Evolutionary conservation across 2,888 invertebrate genomes (phyloP).

Genomic region (Harpalus rubripes): DNA sequence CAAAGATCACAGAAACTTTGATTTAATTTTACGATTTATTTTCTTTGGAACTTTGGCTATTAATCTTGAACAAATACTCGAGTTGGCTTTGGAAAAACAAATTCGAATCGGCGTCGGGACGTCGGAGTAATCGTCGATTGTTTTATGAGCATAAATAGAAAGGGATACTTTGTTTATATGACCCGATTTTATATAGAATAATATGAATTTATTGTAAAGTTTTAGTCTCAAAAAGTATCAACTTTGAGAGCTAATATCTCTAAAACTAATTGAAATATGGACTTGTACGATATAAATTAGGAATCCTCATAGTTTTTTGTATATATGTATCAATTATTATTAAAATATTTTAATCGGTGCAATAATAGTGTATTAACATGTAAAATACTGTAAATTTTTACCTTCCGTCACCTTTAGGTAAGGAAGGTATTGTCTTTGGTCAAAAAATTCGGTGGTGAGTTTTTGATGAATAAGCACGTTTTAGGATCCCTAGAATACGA

Average conservation of each 20-base stretch:
- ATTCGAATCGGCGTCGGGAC: background rate
- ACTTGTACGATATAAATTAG: background rate
- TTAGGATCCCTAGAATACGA: no score
- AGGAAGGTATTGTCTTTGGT: no score
- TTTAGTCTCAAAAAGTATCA: background rate
- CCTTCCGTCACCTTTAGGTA: no score
- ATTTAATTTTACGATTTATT: constrained; percentile 12
- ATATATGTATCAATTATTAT: background rate
- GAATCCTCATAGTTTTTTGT: background rate
- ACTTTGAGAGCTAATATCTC: background rate
- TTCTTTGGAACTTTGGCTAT: background rate
- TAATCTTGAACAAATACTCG: background rate
- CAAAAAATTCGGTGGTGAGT: no score
- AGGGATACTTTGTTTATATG: background rate
- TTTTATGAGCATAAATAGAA: background rate
- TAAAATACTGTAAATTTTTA: background rate
- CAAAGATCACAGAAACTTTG: background rate
- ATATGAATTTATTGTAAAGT: background rate
- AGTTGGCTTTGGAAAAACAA: background rate
- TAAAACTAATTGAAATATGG: background rate
- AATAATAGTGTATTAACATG: background rate
- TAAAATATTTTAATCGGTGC: background rate
- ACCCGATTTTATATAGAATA: background rate
- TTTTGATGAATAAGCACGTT: no score
- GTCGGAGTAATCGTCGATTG: background rate